Base-by-base conservation (phyloP, 2,797 vertebrate species). In the Pogoniulus pusillus region DNA sequence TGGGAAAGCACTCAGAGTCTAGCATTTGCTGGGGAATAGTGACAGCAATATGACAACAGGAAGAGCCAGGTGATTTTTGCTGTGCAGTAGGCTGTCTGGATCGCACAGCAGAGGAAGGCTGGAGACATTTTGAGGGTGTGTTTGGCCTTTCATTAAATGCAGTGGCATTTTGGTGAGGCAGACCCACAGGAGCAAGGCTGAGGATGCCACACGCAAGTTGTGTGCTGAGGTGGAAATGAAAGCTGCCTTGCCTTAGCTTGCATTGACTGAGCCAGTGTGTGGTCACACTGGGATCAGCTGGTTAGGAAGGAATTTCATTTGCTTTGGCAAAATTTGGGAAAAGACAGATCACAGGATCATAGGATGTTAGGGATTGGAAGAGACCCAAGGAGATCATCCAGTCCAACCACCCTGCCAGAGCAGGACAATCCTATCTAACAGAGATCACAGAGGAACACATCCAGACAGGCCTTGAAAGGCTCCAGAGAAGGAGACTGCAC, bases 291-390 rank as follows among this genome's bases (percentile, higher is more conserved):
- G 82, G 88, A 90, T 69, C 87, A 91, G 73, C 55, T 94, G 91
- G 35, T 84, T 94, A 72, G 87, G 57, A 82, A 22, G 74, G 45
- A 91, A 69, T 89, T 91, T 91, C 93, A 94, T 90, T 85, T n/a
- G 54, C 30, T 77, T 90, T 2, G 1, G 64, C 63, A 87, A 89
- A 92, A 71, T 91, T 92, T 89, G 51, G 53, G 77, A 71, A 76
- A 94, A 93, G 91, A 87, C 94, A 96, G n/a, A n/a, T n/a, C n/a
- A n/a, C n/a, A n/a, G n/a, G n/a, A n/a, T n/a, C n/a, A n/a, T n/a
- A n/a, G n/a, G n/a, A n/a, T n/a, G n/a, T n/a, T n/a, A n/a, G n/a
- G n/a, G n/a, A n/a, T n/a, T n/a, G n/a, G n/a, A n/a, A n/a, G n/a
- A n/a, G n/a, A n/a, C n/a, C n/a, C n/a, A n/a, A n/a, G n/a, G n/a